Evolutionary conservation across 2,888 invertebrate genomes (phyloP), one percentile per base, ranked within the genome.

Genomic region (Drosophila histrio): DNA sequence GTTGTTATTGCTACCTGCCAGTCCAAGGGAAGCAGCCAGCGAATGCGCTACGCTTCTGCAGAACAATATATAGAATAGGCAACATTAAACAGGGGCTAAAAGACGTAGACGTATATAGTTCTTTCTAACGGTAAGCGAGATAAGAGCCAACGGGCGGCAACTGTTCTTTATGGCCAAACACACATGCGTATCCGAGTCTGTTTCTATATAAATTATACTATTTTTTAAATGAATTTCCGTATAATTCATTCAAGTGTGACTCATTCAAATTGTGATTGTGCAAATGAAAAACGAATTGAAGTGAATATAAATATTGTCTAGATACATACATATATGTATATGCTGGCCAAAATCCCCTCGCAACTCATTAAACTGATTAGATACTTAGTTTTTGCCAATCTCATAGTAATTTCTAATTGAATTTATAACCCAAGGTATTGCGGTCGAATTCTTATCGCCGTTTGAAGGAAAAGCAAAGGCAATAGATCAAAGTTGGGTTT

Each of bases 291-390:
- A 7, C 46, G 6, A 52, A 47, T 24, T 13, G 7, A 30, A 22
- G 11, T 15, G 13, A 54, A 54, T 67, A 28, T 17, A 39, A 34
- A 36, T 36, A n/a, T 7, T 47, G 7, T n/a, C n/a, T n/a, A n/a
- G n/a, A n/a, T 19, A 44, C 26, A 26, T 19, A 21, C 38, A 22
- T 65, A 62, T 58, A 58, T 28, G 26, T 28, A 22, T 24, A 24
- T 11, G 1, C n/a, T 41, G 15, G 3, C 13, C 69, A 62, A 72
- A 79, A 70, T 62, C 21, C 59, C 57, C 59, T 47, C 24, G 47
- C 46, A 84, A 68, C 75, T 82, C 73, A 82, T 88, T 84, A 79
- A 61, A 44, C 70, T 85, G 87, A 87, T 87, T 73, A 87, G 87
- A 84, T 80, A 71, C 58, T 57, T 38, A 24, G 53, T 43, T 53